Evolutionary conservation across 1,140 invertebrate genomes (phyloP), one percentile per base, ranked within the genome.

Genomic region (Pissodes strobi): DNA sequence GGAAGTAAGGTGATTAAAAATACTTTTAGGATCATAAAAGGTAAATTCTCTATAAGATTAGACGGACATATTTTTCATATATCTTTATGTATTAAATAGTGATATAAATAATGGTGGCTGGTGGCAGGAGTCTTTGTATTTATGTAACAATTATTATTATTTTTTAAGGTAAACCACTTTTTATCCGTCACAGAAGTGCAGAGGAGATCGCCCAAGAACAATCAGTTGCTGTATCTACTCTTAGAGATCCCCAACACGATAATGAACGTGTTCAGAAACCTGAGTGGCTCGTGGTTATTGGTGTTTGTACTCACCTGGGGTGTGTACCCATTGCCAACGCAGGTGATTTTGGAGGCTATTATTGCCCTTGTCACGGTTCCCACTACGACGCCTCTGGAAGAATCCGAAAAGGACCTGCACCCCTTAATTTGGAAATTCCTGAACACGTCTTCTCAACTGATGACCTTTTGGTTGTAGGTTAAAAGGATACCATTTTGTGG

Each of bases 351-450:
- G 82, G 82, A 45, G 98, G 98, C 46, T 99, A 98, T 75, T 99
- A 98, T 81, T 99, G 98, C 75, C 98, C 97, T 1, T 99, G 98
- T 79, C 98, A 99, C 76, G 97, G 97, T 46, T 99, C 96, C 45
- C 98, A 99, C 79, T 99, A 99, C 75, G 98, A 99, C 78, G 91
- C 91, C 2, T 96, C 95, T 46, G 98, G 97, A 3, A 86, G 98
- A 69, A 98, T 99, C 75, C 89, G 98, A 58, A 98, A 97, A 84
- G 98, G 98, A 56, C 97, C 97, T 8, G 97, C 97, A 25, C 97
- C 97, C 25, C 80, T 97, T 0, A 99, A 99, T 78, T 82, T 99
- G 10, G 95, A 99, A 82, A 88, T 99, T 19, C 97, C 97, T 18
- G 78, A 82, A 1, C 90, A 99, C 77, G 82, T 81, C 67, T 97